Conservation (phyloP, 1,140 invertebrate genomes). For the Bacillus rossius region DNA sequence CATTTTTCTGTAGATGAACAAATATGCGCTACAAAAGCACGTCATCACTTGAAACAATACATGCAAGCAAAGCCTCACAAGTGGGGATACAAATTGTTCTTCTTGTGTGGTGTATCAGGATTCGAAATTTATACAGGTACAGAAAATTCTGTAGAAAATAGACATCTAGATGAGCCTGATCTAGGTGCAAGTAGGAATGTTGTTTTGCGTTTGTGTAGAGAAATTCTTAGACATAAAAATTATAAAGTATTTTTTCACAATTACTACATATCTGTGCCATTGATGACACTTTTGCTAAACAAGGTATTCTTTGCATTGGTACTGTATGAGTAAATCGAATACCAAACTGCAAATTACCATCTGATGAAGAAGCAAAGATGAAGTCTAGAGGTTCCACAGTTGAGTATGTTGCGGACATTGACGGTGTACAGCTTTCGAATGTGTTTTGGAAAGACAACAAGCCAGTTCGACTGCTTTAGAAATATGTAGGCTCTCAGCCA, state of each 20-base stretch:
- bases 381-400: not conserved
- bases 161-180: slow-evolving; percentile 19
- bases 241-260: slow-evolving; percentile 35
- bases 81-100: slow-evolving; percentile 33
- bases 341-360: slow-evolving; percentile 15
- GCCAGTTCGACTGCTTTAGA: not conserved
- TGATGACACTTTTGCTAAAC: slow-evolving; percentile 26
- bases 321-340: slow-evolving; percentile 25
- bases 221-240: slow-evolving; percentile 17
- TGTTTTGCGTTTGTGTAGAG: slow-evolving; percentile 16
- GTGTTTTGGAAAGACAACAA: slow-evolving; percentile 3
- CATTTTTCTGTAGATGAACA: slow-evolving; percentile 34
- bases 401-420: not conserved
- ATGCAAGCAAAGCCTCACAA: slow-evolving; percentile 34
- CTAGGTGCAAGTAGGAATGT: slow-evolving; percentile 26
- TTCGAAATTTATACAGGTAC: slow-evolving; percentile 30
- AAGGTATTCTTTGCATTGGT: slow-evolving; percentile 27
- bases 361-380: not conserved
- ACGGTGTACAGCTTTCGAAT: not conserved
- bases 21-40: slow-evolving; percentile 33
- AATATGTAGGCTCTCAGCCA: not conserved
- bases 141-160: not conserved
- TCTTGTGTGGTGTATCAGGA: slow-evolving; percentile 22
- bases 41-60: slow-evolving; percentile 33
- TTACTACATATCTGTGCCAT: slow-evolving; percentile 30